Evolutionary conservation across 2,113 vertebrate genomes (phyloP).

Genomic region (Cairina moschata): DNA sequence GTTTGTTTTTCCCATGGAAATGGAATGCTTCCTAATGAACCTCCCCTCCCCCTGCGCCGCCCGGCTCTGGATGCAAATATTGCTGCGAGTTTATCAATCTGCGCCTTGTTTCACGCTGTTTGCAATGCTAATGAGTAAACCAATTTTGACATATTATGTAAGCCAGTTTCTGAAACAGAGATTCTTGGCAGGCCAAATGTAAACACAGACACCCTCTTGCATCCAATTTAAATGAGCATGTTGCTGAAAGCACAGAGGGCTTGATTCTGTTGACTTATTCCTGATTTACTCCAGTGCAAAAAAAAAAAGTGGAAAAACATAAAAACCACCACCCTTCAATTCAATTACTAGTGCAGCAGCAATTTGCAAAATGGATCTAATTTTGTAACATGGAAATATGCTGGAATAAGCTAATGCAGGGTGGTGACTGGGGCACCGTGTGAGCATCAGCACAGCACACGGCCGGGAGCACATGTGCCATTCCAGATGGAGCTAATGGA

Average conservation of each 20-base stretch:
- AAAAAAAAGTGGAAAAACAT: not conserved
- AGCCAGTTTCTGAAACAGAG: constrained; percentile 71
- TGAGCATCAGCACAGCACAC: not conserved
- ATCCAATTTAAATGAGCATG: constrained; percentile 70
- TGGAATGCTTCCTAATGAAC: constrained; percentile 49
- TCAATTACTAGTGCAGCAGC: constrained; percentile 16
- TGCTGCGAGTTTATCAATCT: constrained; percentile 60
- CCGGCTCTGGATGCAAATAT: constrained; percentile 61
- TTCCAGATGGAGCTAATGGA: not conserved
- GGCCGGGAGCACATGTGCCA: not conserved
- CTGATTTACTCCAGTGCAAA: constrained; percentile 24
- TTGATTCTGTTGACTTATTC: constrained; percentile 59
- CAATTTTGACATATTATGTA: constrained; percentile 72
- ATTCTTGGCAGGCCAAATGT: constrained; percentile 73
- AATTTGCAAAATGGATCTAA: constrained; percentile 44
- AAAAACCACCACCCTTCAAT: not conserved
- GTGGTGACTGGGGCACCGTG: not conserved
- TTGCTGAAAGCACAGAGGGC: constrained; percentile 61
- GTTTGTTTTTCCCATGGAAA: constrained; percentile 53
- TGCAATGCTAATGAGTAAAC: constrained; percentile 75
- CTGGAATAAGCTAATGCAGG: constrained; percentile 40
- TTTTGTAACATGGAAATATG: constrained; percentile 8
- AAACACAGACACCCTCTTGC: constrained; percentile 69
- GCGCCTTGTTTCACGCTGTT: constrained; percentile 52
- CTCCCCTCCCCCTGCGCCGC: constrained; percentile 47